Evolutionary conservation across 1,140 invertebrate species (phyloP).

Genomic region (Lanistes nyassanus): DNA sequence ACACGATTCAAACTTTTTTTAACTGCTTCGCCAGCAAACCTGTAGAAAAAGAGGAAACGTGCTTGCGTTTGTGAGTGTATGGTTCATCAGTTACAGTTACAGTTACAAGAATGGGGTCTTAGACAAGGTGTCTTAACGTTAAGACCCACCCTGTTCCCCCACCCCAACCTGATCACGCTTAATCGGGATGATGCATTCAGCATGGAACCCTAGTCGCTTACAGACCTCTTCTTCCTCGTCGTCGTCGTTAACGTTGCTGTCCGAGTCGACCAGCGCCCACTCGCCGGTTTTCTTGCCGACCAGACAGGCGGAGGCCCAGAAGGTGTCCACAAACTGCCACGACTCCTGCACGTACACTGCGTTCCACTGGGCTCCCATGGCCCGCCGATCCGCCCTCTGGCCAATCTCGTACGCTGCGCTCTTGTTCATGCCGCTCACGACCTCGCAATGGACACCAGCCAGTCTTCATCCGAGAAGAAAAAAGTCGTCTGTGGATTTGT

Average conservation of each 20-base stretch:
- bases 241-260: constrained; percentile 50
- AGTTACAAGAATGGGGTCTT: too few species aligned
- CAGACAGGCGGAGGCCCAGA: constrained; percentile 62
- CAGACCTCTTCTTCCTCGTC: constrained; percentile 42
- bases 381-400: constrained; percentile 46
- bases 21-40: too few species aligned
- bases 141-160: too few species aligned
- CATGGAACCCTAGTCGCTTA: too few species aligned
- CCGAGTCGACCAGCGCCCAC: constrained; percentile 58
- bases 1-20: too few species aligned
- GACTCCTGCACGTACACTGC: constrained; percentile 58
- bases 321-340: constrained; percentile 62
- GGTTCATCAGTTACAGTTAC: too few species aligned
- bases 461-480: constrained; percentile 40
- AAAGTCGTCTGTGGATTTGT: not conserved
- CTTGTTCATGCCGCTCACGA: constrained; percentile 63
- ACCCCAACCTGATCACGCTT: too few species aligned
- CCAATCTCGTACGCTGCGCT: constrained; percentile 64
- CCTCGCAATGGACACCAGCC: constrained; percentile 58
- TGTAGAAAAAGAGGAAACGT: too few species aligned
- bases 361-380: constrained; percentile 65
- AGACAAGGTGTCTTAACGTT: too few species aligned
- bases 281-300: constrained; percentile 56
- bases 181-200: too few species aligned
- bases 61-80: too few species aligned